phyloP scores from a whole-genome alignment of 2,888 invertebrate species.

The Acrobeloides nanus region DNA sequence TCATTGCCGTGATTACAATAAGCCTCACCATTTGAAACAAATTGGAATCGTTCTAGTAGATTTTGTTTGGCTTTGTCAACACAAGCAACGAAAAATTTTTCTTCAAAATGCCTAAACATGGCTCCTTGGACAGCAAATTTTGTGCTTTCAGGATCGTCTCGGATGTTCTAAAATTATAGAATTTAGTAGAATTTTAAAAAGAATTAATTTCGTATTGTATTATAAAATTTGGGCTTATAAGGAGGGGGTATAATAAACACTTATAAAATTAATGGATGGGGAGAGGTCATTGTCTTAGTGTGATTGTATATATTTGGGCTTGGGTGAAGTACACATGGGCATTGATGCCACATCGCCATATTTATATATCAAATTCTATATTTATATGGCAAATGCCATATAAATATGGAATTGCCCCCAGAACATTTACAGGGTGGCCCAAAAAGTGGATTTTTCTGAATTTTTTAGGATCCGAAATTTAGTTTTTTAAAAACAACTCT shows the following conservation, averaged over 20 bases:
- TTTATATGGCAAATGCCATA: too few relatives aligned
- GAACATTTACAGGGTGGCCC: not conserved
- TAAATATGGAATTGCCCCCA: too few relatives aligned
- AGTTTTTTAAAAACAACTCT: not conserved
- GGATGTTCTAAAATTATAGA: constrained; percentile 7
- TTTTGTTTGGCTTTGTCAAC: not conserved
- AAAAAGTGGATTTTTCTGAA: not conserved
- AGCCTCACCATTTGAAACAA: constrained; percentile 11
- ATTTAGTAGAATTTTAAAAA: too few relatives aligned
- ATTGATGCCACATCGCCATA: too few relatives aligned
- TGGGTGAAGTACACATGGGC: too few relatives aligned
- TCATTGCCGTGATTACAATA: constrained; percentile 12
- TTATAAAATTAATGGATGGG: too few relatives aligned
- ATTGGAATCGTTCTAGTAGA: not conserved
- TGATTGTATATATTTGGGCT: too few relatives aligned
- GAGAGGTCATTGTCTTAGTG: too few relatives aligned
- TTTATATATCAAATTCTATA: too few relatives aligned
- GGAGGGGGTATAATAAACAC: too few relatives aligned
- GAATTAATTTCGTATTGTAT: too few relatives aligned
- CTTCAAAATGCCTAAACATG: constrained; percentile 1
- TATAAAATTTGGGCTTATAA: too few relatives aligned
- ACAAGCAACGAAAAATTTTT: constrained; percentile 2
- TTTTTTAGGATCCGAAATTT: not conserved
- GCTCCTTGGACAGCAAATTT: constrained; percentile 1
- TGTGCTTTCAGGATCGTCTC: not conserved